Percentiles rank a stretch among this genome's conserved stretches.
Conservation (phyloP, 2,113 vertebrate genomes). For the Alligator mississippiensis region DNA sequence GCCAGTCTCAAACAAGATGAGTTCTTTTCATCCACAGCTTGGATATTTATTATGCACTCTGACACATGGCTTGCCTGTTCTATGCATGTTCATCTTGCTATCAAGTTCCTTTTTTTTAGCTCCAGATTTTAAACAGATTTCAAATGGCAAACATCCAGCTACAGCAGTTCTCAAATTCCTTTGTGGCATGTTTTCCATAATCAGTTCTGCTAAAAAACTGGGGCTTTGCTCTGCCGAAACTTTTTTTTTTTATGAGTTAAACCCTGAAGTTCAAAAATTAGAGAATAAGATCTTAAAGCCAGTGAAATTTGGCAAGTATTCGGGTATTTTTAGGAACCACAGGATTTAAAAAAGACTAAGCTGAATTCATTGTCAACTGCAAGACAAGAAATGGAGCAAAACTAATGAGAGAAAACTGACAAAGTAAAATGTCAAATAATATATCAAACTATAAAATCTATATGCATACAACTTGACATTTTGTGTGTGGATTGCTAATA, state of each 20-base stretch:
- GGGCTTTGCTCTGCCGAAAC: background rate
- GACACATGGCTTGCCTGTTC: background rate
- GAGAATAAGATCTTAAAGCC: background rate
- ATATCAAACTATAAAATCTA: background rate
- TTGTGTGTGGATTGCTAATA: background rate
- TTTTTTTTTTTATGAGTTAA: background rate
- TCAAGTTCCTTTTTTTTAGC: background rate
- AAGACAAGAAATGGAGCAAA: background rate
- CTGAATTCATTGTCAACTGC: background rate
- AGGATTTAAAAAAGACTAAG: background rate
- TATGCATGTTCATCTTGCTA: background rate
- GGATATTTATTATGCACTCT: background rate
- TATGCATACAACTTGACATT: background rate
- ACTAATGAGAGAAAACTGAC: fast-evolving
- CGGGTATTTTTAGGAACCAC: background rate
- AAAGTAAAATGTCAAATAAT: background rate
- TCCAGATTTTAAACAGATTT: background rate
- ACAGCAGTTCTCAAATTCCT: background rate
- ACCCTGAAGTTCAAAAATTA: background rate
- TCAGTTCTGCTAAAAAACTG: background rate
- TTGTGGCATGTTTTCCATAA: background rate
- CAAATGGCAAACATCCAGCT: background rate
- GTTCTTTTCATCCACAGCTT: too few species aligned
- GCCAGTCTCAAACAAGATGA: background rate
- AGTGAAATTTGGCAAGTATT: background rate